Evolutionary conservation across 1,140 invertebrate genomes (phyloP).

Genomic region (Holcopasites calliopsidis): DNA sequence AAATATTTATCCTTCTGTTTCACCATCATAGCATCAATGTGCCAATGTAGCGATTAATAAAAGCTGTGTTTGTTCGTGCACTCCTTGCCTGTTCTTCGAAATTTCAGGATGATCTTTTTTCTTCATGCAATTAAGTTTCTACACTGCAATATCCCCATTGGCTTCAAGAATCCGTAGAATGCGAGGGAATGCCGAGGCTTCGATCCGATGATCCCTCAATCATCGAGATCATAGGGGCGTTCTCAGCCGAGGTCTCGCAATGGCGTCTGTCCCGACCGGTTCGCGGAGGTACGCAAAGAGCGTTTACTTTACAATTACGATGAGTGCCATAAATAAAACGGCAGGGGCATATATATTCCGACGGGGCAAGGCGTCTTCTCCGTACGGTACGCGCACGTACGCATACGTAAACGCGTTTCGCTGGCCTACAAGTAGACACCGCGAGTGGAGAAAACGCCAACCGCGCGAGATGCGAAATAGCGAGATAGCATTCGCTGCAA

Average conservation of each 20-base stretch:
- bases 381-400: background rate
- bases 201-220: background rate
- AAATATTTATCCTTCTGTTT: too few species aligned
- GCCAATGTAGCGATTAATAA: too few species aligned
- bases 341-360: conserved; percentile 8
- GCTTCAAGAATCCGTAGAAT: background rate
- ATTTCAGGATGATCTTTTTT: too few species aligned
- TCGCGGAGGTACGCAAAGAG: conserved; percentile 15
- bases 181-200: too few species aligned
- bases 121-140: too few species aligned
- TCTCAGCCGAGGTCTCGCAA: background rate
- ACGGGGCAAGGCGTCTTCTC: background rate
- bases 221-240: conserved; percentile 3
- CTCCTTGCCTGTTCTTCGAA: too few species aligned
- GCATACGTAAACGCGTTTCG: background rate
- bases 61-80: too few species aligned
- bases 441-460: background rate
- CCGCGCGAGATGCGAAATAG: conserved; percentile 23
- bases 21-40: too few species aligned
- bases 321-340: conserved; percentile 55
- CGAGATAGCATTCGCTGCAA: conserved; percentile 36
- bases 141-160: too few species aligned
- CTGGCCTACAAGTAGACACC: background rate
- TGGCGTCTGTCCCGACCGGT: conserved; percentile 40
- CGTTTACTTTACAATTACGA: conserved; percentile 61